A percentile compares a stretch with the other conserved stretches of the same genome.
Conservation (phyloP, 2,113 vertebrate genomes). For the Aramus guarauna region DNA sequence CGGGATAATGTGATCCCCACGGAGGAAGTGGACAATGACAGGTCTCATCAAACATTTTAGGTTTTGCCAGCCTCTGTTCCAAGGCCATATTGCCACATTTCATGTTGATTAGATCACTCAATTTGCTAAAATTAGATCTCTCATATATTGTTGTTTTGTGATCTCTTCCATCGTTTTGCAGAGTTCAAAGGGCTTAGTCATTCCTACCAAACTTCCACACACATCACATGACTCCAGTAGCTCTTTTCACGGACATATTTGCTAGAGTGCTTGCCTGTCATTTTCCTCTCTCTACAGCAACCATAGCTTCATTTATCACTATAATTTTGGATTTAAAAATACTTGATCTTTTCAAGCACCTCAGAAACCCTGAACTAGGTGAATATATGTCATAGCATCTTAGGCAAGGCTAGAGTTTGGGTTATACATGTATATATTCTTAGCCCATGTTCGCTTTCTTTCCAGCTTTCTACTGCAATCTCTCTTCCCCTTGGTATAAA, state of each 20-base stretch:
- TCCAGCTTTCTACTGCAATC: background rate
- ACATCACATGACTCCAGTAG: background rate
- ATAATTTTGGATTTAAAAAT: background rate
- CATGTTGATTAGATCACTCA: background rate
- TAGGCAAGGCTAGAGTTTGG: background rate
- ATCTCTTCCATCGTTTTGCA: background rate
- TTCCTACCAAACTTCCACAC: background rate
- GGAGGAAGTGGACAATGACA: background rate
- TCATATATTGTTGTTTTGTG: background rate
- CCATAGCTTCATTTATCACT: background rate
- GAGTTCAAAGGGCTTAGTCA: background rate
- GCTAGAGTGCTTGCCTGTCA: background rate
- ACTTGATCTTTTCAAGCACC: background rate
- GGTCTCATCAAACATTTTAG: background rate
- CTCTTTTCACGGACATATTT: background rate
- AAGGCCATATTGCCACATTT: background rate
- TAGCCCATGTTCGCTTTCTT: background rate
- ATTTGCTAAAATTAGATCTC: background rate
- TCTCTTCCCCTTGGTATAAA: background rate
- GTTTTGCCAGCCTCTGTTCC: background rate
- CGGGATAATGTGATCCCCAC: background rate
- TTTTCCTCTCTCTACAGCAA: background rate
- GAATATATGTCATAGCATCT: background rate
- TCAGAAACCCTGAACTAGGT: background rate
- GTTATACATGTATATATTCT: background rate